Evolutionary conservation across 2,113 vertebrate genomes (phyloP).

Genomic region (Lampris incognitus): DNA sequence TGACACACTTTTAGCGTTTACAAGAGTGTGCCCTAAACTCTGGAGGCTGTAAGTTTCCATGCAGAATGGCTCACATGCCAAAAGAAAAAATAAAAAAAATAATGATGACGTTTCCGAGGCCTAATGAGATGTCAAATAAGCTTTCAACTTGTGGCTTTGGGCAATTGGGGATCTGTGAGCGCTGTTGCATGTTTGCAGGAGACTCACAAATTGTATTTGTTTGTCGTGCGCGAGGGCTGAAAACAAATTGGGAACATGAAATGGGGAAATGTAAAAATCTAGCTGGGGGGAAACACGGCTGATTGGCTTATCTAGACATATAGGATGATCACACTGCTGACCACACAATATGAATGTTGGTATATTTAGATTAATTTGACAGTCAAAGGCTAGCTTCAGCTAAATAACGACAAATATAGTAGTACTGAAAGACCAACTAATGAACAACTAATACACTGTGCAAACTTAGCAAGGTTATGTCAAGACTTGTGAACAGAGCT

Average conservation of each 20-base stretch:
- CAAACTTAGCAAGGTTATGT: background rate
- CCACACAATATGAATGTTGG: slow-evolving; percentile 20
- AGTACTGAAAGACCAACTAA: background rate
- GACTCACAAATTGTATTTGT: slow-evolving; percentile 51
- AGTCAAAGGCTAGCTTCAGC: too few species aligned
- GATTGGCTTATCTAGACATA: slow-evolving; percentile 40
- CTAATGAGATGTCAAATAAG: slow-evolving; percentile 61
- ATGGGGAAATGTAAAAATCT: slow-evolving; percentile 35
- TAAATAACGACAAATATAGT: too few species aligned
- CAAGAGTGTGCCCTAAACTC: slow-evolving; percentile 26
- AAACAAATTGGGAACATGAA: slow-evolving; percentile 49
- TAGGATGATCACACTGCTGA: slow-evolving; percentile 20
- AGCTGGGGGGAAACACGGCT: slow-evolving; percentile 15
- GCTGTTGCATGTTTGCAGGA: slow-evolving; percentile 49
- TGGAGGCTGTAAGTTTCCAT: background rate
- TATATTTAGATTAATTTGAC: slow-evolving; percentile 11
- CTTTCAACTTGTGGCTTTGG: slow-evolving; percentile 67
- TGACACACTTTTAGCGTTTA: slow-evolving; percentile 29
- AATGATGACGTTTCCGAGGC: background rate
- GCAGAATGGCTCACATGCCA: slow-evolving; percentile 30
- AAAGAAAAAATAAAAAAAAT: slow-evolving; percentile 23
- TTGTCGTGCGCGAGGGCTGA: slow-evolving; percentile 36
- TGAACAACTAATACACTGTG: slow-evolving; percentile 24
- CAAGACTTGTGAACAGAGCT: too few species aligned
- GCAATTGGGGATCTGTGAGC: slow-evolving; percentile 36